Evolutionary conservation across 2,113 vertebrate genomes (phyloP).

Genomic region (Vanacampus margaritifer): DNA sequence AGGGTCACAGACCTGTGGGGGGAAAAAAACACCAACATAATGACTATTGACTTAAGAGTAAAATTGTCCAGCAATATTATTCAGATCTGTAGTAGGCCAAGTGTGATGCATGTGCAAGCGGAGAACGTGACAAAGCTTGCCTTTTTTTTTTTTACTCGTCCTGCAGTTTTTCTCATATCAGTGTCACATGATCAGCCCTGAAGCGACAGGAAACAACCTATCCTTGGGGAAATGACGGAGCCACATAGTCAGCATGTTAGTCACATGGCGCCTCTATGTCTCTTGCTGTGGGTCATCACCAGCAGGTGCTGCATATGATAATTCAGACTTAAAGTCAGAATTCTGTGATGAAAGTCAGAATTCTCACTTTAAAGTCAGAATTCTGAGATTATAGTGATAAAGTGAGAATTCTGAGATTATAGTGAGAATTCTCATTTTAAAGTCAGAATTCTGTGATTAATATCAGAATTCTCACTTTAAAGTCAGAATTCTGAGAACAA

Average conservation of each 20-base stretch:
- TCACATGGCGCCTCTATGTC: slow-evolving; percentile 38
- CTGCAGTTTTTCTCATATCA: slow-evolving; percentile 66
- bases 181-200: slow-evolving; percentile 52
- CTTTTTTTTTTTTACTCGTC: slow-evolving; percentile 41
- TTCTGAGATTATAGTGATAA: too few species aligned
- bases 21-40: slow-evolving; percentile 30
- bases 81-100: slow-evolving; percentile 19
- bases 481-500: too few species aligned
- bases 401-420: too few species aligned
- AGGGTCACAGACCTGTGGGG: slow-evolving; percentile 35
- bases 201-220: slow-evolving; percentile 47
- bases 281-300: slow-evolving; percentile 23
- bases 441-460: too few species aligned
- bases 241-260: slow-evolving; percentile 49
- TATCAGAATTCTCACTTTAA: too few species aligned
- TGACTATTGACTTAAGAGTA: slow-evolving; percentile 16
- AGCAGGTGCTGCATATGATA: slow-evolving; percentile 1
- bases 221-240: slow-evolving; percentile 31
- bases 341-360: too few species aligned
- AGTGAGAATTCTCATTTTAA: too few species aligned
- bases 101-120: slow-evolving; percentile 33
- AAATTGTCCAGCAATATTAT: not conserved
- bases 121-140: slow-evolving; percentile 40
- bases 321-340: too few species aligned
- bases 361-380: too few species aligned